Percentiles rank a stretch among this genome's conserved stretches.
Conservation (phyloP, 2,797 vertebrate genomes). For the Rhinatrema bivittatum region DNA sequence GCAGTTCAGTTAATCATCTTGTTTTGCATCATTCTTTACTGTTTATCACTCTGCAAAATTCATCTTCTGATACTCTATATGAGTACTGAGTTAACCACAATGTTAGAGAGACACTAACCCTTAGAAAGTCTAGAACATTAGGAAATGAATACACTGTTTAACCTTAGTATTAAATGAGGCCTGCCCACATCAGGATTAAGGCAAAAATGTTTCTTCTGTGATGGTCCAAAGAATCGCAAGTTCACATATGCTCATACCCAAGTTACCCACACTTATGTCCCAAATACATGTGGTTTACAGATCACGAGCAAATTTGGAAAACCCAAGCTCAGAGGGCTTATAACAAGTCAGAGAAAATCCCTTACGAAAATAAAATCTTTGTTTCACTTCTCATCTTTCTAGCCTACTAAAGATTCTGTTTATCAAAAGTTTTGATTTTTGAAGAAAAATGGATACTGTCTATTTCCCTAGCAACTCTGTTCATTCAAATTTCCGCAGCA, state of each 20-base stretch:
- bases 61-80: constrained; percentile 27
- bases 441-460: no score
- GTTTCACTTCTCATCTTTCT: no score
- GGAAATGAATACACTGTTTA: constrained; percentile 19
- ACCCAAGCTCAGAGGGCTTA: no score
- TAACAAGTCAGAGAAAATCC: no score
- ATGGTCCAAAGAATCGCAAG: constrained; percentile 14
- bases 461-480: no score
- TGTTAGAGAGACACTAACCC: constrained; percentile 23
- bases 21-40: constrained; percentile 17
- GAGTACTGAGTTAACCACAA: constrained; percentile 29
- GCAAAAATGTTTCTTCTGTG: constrained; percentile 22
- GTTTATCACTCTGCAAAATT: constrained; percentile 15
- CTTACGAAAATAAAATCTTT: no score
- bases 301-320: no score
- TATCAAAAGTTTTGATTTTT: no score
- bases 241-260: constrained; percentile 7
- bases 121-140: background rate
- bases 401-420: no score
- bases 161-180: constrained; percentile 13
- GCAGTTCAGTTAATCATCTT: no score
- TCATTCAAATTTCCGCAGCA: no score
- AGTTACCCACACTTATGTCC: constrained; percentile 15
- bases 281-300: constrained; percentile 25
- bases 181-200: constrained; percentile 28